Conservation (phyloP, 2,113 vertebrate genomes). For the Gallinago media region DNA sequence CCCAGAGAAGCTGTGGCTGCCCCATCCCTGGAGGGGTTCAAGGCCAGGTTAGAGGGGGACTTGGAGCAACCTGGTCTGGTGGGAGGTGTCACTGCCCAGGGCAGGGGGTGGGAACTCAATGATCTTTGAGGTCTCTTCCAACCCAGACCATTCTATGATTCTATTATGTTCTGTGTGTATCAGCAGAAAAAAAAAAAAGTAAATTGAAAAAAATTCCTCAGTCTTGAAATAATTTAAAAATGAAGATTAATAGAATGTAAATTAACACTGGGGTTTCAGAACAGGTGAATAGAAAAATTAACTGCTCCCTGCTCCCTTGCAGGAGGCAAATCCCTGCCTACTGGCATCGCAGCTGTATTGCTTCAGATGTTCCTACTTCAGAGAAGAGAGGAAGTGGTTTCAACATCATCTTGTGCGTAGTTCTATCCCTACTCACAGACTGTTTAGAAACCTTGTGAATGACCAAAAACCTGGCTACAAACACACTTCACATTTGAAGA, state of each 20-base stretch:
- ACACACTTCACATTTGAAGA: not conserved
- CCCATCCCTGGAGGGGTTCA: too few species aligned
- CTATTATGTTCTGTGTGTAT: not conserved
- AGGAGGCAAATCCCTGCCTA: not conserved
- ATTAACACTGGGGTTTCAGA: not conserved
- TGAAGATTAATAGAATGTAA: not conserved
- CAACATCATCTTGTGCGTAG: not conserved
- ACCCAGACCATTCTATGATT: too few species aligned
- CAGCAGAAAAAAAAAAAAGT: not conserved
- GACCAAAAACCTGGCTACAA: not conserved
- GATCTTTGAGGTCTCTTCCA: too few species aligned
- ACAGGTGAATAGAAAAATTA: not conserved
- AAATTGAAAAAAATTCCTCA: not conserved
- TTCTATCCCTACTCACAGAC: not conserved
- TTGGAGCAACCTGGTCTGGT: too few species aligned
- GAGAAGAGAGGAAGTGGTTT: not conserved
- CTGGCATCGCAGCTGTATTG: not conserved
- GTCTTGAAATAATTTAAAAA: not conserved
- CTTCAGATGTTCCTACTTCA: not conserved
- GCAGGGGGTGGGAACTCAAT: too few species aligned
- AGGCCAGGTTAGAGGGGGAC: too few species aligned
- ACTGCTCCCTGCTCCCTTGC: not conserved
- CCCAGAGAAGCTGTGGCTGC: too few species aligned
- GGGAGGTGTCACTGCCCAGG: too few species aligned
- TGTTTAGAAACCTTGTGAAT: not conserved